Base-by-base conservation (phyloP, 2,888 invertebrate species). In the Hermaeophaga mercurialis region DNA sequence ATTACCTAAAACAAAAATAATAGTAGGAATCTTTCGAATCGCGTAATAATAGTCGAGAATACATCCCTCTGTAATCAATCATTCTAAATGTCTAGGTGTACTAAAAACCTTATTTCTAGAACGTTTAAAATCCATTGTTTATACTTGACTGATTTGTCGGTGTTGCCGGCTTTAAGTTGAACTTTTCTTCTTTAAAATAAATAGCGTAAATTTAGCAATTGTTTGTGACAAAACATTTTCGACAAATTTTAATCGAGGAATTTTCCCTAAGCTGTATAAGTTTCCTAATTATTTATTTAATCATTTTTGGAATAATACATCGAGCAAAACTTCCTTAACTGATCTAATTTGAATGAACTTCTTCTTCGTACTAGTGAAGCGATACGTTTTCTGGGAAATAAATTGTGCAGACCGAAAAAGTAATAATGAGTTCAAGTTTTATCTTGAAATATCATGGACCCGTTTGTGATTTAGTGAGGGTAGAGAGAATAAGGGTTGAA, bases 361-460 rank as follows among this genome's bases (percentile, higher is more conserved):
- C 15, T 17, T 48, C 19, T 34, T 19, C 18, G 19, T 45, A 38
- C 26, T 38, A 54, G 45, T 12, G 46, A 31, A 24, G 15, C 17
- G 44, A 17, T 46, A 43, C 54, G 47, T 49, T 39, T 44, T 15
- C 28, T 9, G 22, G 44, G 31, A 41, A 47, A 55, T 28, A 41
- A 44, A 49, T 49, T 49, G 53, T 39, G 36, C 52, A 39, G 26
- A 48, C 46, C 53, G 48, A 53, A 57, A 57, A 57, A 57, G 57
- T 57, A 57, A 57, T 57, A 57, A 57, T 53, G 57, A 53, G 47
- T 53, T 57, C 52, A 41, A 48, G 57, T 49, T 53, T 57, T 57
- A 57, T 57, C 57, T 55, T 55, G 55, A 55, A 55, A 55, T 49
- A 55, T 55, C 55, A 55, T 26, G 18, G 49, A 44, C 11, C 55